Evolutionary conservation across 2,113 vertebrate species (phyloP).

Genomic region (Bagarius yarrelli): DNA sequence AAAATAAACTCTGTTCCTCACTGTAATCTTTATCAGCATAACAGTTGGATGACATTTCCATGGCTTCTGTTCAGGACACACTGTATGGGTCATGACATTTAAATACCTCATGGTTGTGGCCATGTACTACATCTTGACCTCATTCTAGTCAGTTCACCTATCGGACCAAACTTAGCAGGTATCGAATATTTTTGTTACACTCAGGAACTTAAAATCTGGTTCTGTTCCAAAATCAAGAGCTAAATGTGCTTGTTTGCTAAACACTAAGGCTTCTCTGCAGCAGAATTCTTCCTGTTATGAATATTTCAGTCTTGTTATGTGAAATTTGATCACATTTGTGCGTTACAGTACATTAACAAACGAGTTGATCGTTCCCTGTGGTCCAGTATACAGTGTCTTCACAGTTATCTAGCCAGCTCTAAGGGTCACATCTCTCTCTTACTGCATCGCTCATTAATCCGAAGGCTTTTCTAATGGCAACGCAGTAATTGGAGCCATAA

Average conservation of each 20-base stretch:
- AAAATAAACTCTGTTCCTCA: not conserved
- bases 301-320: not conserved
- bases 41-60: conserved; percentile 40
- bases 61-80: not conserved
- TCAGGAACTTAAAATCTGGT: not conserved
- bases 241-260: not conserved
- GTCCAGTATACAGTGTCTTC: conserved; percentile 14
- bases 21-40: not conserved
- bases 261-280: not conserved
- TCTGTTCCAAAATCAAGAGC: not conserved
- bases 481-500: conserved; percentile 44
- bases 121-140: conserved; percentile 28
- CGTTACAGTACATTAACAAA: conserved; percentile 23
- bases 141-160: not conserved
- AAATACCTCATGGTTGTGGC: not conserved
- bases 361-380: not conserved
- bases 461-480: conserved; percentile 46
- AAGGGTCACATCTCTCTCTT: conserved; percentile 22
- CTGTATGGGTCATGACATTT: conserved; percentile 46
- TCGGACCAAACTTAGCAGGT: conserved; percentile 10
- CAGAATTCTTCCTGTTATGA: not conserved
- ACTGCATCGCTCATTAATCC: conserved; percentile 46
- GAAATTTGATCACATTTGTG: conserved; percentile 15
- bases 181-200: not conserved
- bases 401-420: conserved; percentile 26